phyloP scores from a whole-genome alignment of 2,888 invertebrate genomes.

The Salticus scenicus region DNA sequence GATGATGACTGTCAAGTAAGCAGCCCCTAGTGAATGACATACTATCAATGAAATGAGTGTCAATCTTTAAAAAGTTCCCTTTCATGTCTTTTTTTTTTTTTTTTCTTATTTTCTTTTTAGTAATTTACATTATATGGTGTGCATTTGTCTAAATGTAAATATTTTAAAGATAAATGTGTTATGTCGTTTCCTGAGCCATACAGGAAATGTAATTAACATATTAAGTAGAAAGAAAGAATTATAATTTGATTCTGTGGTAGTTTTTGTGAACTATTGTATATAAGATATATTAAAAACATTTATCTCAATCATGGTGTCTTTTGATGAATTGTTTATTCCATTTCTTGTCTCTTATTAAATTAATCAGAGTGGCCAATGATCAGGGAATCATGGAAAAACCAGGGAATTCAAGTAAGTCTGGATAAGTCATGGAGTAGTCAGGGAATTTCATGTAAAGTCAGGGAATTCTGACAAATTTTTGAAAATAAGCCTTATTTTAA shows the following conservation, averaged over 20 bases:
- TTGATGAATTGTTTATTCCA: background rate
- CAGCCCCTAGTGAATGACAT: background rate
- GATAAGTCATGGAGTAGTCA: too few species aligned
- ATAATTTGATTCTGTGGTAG: conserved; percentile 40
- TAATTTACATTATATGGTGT: background rate
- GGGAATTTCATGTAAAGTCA: too few species aligned
- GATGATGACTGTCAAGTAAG: background rate
- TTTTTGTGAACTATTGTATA: conserved; percentile 48
- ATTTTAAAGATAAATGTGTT: background rate
- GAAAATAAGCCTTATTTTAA: too few species aligned
- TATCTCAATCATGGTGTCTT: background rate
- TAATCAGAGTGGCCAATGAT: too few species aligned
- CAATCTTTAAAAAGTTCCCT: background rate
- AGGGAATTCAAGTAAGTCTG: too few species aligned
- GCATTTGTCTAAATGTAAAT: conserved; percentile 10
- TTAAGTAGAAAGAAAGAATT: conserved; percentile 19
- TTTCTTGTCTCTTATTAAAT: too few species aligned
- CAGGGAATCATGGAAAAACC: too few species aligned
- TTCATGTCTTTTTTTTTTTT: background rate
- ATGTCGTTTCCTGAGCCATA: background rate
- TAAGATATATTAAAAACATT: conserved; percentile 24
- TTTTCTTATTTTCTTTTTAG: background rate
- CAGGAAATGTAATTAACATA: conserved; percentile 30
- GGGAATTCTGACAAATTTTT: too few species aligned
- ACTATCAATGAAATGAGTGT: background rate